phyloP scores from a whole-genome alignment of 2,797 vertebrate genomes.

The Etheostoma nigrum region DNA sequence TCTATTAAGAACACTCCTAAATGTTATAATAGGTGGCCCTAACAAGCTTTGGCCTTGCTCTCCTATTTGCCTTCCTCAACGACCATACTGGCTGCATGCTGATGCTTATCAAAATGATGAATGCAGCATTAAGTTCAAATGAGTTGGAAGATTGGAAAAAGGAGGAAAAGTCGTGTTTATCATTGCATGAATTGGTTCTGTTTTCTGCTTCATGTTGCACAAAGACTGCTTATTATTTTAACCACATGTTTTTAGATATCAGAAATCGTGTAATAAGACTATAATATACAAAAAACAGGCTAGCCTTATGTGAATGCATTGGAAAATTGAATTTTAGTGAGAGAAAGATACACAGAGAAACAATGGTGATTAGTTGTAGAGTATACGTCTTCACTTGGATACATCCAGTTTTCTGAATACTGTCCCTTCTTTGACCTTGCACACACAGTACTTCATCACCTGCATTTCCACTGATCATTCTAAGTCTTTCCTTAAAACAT shows the following conservation, averaged over 20 bases:
- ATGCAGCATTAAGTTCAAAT: constrained; percentile 84
- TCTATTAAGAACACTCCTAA: constrained; percentile 78
- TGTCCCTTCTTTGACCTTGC: constrained; percentile 56
- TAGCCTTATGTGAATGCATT: constrained; percentile 39
- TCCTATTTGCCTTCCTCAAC: constrained; percentile 55
- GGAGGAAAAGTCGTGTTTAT: constrained; percentile 66
- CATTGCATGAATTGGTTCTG: constrained; percentile 73
- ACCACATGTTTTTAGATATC: constrained; percentile 74
- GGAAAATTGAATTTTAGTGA: constrained; percentile 60
- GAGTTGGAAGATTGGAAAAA: constrained; percentile 82
- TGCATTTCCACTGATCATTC: constrained; percentile 36
- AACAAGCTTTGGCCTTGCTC: constrained; percentile 75
- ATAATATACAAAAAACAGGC: constrained; percentile 65
- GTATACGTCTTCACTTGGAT: constrained; percentile 17
- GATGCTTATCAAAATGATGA: constrained; percentile 85
- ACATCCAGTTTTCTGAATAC: constrained; percentile 28
- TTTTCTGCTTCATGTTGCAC: constrained; percentile 83
- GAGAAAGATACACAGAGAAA: constrained; percentile 42
- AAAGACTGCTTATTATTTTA: constrained; percentile 81
- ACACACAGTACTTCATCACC: constrained; percentile 15
- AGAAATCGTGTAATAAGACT: constrained; percentile 69
- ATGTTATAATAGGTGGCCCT: constrained; percentile 83
- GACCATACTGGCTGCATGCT: constrained; percentile 72
- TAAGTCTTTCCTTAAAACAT: constrained; percentile 34
- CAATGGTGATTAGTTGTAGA: constrained; percentile 55